Evolutionary conservation across 2,888 invertebrate species (phyloP).

Genomic region (Phalera bucephala): DNA sequence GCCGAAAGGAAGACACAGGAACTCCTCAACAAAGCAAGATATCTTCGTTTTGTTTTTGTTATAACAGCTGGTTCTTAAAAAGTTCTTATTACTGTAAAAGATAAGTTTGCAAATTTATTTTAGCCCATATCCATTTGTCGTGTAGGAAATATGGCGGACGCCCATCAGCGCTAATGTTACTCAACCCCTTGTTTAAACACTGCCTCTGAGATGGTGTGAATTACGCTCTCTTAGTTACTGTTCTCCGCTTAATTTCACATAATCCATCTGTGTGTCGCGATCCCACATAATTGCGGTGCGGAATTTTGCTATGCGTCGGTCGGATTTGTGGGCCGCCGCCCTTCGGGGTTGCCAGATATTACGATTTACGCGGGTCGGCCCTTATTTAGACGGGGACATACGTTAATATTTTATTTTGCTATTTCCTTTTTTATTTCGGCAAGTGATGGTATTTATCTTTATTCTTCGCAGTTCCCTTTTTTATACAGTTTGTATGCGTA

Average conservation of each 20-base stretch:
- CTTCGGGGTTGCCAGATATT: constrained; percentile 2
- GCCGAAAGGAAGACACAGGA: too few species aligned
- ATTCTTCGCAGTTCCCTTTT: too few species aligned
- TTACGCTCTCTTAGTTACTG: constrained; percentile 68
- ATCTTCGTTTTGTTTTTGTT: too few species aligned
- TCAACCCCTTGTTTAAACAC: constrained; percentile 19
- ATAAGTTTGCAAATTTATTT: not conserved
- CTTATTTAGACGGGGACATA: constrained; percentile 2
- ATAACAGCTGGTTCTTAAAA: too few species aligned
- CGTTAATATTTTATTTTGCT: constrained; percentile 2
- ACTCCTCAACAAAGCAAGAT: too few species aligned
- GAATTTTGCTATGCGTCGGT: constrained; percentile 62
- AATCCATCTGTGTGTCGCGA: constrained; percentile 73
- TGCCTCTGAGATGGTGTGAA: constrained; percentile 50
- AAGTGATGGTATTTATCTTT: not conserved
- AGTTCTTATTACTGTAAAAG: too few species aligned
- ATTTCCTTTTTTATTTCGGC: not conserved
- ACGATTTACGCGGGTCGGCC: not conserved
- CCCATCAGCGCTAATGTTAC: constrained; percentile 23
- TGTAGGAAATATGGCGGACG: constrained; percentile 1
- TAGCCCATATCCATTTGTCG: not conserved
- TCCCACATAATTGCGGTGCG: constrained; percentile 68
- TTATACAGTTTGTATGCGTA: too few species aligned
- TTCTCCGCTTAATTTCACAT: constrained; percentile 70
- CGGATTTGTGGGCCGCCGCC: constrained; percentile 47